phyloP scores from a whole-genome alignment of 2,113 vertebrate genomes.

The Ivindomyrus marchei region DNA sequence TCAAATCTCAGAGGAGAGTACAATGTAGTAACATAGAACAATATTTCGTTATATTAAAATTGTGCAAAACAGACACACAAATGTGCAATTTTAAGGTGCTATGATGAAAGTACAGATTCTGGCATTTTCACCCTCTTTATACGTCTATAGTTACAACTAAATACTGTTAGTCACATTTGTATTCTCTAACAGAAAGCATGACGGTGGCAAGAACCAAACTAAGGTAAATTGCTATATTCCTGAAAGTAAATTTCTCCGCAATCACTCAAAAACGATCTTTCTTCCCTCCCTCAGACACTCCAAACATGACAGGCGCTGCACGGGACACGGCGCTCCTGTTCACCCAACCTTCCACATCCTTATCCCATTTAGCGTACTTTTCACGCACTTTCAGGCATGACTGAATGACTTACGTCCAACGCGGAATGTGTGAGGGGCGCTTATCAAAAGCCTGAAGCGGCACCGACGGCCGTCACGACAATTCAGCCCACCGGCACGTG shows the following conservation, averaged over 20 bases:
- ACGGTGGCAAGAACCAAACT: neutral
- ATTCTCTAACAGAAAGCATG: neutral
- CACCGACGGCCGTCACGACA: neutral
- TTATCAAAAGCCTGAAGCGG: neutral
- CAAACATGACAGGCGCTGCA: neutral
- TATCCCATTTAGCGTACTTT: neutral
- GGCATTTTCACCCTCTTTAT: neutral
- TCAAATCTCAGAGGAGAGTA: constrained; percentile 12
- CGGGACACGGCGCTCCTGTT: neutral
- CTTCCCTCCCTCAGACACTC: neutral
- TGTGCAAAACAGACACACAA: constrained; percentile 18
- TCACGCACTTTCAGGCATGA: neutral
- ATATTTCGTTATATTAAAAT: constrained; percentile 12
- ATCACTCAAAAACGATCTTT: neutral
- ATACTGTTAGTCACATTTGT: neutral
- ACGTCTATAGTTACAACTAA: neutral
- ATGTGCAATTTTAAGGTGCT: constrained; percentile 15
- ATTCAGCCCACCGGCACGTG: neutral
- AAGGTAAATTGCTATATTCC: neutral
- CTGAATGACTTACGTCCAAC: neutral
- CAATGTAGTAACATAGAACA: constrained; percentile 6
- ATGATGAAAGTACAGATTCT: neutral
- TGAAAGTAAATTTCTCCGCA: neutral
- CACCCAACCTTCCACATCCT: neutral
- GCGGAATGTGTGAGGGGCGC: neutral